phyloP scores from a whole-genome alignment of 2,797 vertebrate species.

The Ibycter americanus region DNA sequence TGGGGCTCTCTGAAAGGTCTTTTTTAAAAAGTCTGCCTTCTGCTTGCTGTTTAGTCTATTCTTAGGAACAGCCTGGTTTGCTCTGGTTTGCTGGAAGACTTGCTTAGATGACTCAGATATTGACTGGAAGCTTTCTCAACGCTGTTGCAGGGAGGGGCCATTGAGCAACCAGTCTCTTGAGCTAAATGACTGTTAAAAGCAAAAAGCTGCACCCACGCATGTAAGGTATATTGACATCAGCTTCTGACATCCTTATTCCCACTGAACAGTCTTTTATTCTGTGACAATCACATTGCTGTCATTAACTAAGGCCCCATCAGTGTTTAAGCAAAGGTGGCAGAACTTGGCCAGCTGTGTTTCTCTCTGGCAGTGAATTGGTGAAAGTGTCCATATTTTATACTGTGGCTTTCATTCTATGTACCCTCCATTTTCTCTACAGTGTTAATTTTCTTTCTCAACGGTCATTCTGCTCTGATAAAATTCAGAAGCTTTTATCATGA shows the following conservation, averaged over 20 bases:
- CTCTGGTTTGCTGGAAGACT: constrained; percentile 50
- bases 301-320: background rate
- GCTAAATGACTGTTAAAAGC: background rate
- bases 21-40: background rate
- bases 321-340: background rate
- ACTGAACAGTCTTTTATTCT: background rate
- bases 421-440: background rate
- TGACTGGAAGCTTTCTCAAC: constrained; percentile 59
- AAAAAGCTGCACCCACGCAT: background rate
- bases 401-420: background rate
- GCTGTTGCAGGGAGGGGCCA: background rate
- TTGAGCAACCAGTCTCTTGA: constrained; percentile 35
- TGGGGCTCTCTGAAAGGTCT: background rate
- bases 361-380: background rate
- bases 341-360: background rate
- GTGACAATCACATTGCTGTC: background rate
- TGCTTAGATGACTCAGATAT: constrained; percentile 56
- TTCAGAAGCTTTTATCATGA: background rate
- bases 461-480: background rate
- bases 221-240: constrained; percentile 20
- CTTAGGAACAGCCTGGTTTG: constrained; percentile 48
- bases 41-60: constrained; percentile 44
- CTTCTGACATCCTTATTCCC: constrained; percentile 20
- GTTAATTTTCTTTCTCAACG: background rate
- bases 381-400: background rate